These are phyloP conservation scores for Paramacrobiotus metropolitanus DNA, from an alignment of 1,140 invertebrate genomes.

Conservation along the genomic window DNA sequence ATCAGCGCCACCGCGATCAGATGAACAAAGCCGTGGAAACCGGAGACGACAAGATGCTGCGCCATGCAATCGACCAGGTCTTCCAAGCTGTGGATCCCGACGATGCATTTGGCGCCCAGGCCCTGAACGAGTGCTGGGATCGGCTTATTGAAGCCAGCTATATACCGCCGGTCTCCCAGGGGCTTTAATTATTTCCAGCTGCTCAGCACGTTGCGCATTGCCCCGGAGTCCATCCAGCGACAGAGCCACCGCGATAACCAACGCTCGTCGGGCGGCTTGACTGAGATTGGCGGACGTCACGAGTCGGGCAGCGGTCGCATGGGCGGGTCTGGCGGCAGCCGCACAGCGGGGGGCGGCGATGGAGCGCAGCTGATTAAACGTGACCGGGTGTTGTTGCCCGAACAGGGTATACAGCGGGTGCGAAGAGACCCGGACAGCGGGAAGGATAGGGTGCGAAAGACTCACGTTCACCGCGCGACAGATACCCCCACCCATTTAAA, in stretches of 20 bases:
- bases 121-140: too few species aligned
- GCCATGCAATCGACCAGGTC: slow-evolving; percentile 23
- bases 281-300: not conserved
- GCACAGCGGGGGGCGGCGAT: not conserved
- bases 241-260: not conserved
- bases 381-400: too few species aligned
- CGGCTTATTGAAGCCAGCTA: too few species aligned
- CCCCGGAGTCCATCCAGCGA: too few species aligned
- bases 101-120: slow-evolving; percentile 14
- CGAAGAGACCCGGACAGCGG: not conserved
- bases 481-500: not conserved
- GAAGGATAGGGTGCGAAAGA: not conserved
- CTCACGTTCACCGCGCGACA: not conserved
- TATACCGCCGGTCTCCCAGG: too few species aligned
- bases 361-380: not conserved
- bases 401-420: too few species aligned
- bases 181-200: too few species aligned
- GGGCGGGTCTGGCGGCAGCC: not conserved
- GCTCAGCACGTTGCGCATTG: too few species aligned
- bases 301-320: not conserved
- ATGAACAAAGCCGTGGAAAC: slow-evolving; percentile 12
- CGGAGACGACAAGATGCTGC: slow-evolving; percentile 19
- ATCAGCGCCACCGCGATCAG: too few species aligned
- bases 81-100: slow-evolving; percentile 22
- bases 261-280: not conserved